Percentiles rank a stretch among this genome's conserved stretches.
Evolutionary conservation across 2,113 vertebrate species (phyloP).

Genomic region (Erinaceus europaeus): DNA sequence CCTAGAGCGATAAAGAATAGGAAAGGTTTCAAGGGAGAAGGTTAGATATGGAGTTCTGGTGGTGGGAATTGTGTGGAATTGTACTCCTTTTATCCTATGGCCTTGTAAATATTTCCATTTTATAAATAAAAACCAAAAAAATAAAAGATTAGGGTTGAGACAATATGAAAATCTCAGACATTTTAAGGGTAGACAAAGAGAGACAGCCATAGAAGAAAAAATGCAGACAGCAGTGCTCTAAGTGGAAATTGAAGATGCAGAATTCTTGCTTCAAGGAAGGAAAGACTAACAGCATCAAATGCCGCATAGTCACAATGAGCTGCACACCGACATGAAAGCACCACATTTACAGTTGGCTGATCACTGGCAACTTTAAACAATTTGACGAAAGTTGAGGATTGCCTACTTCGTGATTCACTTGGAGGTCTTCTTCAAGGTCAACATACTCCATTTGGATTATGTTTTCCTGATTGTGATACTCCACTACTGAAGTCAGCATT

Average conservation of each 20-base stretch:
- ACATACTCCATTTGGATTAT: background rate
- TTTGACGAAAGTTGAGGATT: background rate
- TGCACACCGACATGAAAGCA: background rate
- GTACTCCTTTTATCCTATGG: too few relatives aligned
- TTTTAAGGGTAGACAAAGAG: too few relatives aligned
- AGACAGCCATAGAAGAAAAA: background rate
- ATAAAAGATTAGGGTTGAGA: too few relatives aligned
- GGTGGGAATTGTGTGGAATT: too few relatives aligned
- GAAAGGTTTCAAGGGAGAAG: too few relatives aligned
- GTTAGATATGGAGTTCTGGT: too few relatives aligned
- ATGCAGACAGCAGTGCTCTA: background rate
- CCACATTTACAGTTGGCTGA: background rate
- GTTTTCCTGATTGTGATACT: background rate
- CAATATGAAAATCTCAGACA: background rate
- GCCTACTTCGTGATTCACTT: background rate
- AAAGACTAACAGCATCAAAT: background rate
- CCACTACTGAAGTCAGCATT: background rate
- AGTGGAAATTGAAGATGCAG: background rate
- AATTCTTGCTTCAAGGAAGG: background rate
- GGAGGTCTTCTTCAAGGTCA: background rate
- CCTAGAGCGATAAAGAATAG: too few relatives aligned
- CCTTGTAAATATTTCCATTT: too few relatives aligned
- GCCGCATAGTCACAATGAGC: background rate
- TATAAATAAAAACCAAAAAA: too few relatives aligned
- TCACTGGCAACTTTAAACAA: background rate